These are phyloP conservation scores for Drosophila ananassae DNA, from an alignment of 1,140 invertebrate species.

Conservation along the genomic window DNA sequence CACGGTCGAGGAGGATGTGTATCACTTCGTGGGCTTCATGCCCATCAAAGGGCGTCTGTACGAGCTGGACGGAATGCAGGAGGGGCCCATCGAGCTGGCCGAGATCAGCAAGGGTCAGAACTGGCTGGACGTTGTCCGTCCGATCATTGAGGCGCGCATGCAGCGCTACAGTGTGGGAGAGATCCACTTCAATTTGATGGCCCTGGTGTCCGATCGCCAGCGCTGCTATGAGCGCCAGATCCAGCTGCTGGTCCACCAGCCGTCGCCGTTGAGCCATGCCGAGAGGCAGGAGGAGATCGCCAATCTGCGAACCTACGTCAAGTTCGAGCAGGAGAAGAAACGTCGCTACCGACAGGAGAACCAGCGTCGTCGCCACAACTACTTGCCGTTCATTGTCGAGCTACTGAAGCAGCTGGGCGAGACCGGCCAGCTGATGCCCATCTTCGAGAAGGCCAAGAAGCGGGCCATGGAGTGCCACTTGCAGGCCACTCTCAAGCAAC, in stretches of 20 bases:
- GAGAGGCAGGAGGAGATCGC: slow-evolving; percentile 90
- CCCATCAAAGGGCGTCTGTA: slow-evolving; percentile 97
- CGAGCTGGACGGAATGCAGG: slow-evolving; percentile 97
- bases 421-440: slow-evolving; percentile 93
- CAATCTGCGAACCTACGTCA: slow-evolving; percentile 90
- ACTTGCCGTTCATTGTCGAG: slow-evolving; percentile 98
- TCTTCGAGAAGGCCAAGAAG: slow-evolving; percentile 95
- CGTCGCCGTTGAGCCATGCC: slow-evolving; percentile 84
- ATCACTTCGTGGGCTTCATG: slow-evolving; percentile 98
- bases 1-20: slow-evolving; percentile 97
- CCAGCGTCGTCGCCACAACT: slow-evolving; percentile 97
- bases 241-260: slow-evolving; percentile 86
- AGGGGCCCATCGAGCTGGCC: slow-evolving; percentile 96
- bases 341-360: slow-evolving; percentile 94
- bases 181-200: slow-evolving; percentile 99
- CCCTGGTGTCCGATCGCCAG: slow-evolving; percentile 96
- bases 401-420: slow-evolving; percentile 96
- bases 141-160: slow-evolving; percentile 97
- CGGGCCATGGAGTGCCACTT: slow-evolving; percentile 83
- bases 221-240: slow-evolving; percentile 93
- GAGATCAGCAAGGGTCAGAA: slow-evolving; percentile 90
- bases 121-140: slow-evolving; percentile 95
- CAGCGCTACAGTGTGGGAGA: slow-evolving; percentile 98
- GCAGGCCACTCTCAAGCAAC: background rate
- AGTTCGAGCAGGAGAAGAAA: slow-evolving; percentile 94